Percentiles rank a stretch among this genome's conserved stretches.
Conservation (phyloP, 1,140 invertebrate genomes). For the Ptiloglossa arizonensis region DNA sequence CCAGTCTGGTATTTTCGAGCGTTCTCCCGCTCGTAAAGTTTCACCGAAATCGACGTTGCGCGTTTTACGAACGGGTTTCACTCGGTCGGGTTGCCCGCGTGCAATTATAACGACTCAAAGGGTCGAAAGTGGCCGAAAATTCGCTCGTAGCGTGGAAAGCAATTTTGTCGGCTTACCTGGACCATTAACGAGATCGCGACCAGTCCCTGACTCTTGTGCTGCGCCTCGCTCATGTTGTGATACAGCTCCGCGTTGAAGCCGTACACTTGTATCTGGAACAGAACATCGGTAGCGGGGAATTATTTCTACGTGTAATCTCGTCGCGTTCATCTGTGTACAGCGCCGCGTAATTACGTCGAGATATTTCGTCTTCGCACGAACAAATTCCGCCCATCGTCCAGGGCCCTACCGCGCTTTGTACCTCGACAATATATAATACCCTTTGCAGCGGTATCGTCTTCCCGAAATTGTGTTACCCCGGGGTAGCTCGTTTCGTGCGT, state of each 20-base stretch:
- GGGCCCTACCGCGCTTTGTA: slow-evolving; percentile 27
- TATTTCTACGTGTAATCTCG: slow-evolving; percentile 43
- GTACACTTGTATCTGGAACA: slow-evolving; percentile 94
- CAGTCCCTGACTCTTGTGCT: slow-evolving; percentile 95
- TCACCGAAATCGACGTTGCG: no score
- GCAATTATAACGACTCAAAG: not conserved
- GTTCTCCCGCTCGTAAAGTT: no score
- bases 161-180: slow-evolving; percentile 85
- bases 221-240: slow-evolving; percentile 96
- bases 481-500: not conserved
- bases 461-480: slow-evolving; percentile 10
- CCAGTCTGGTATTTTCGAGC: no score
- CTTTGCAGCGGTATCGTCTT: slow-evolving; percentile 5
- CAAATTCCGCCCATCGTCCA: slow-evolving; percentile 16
- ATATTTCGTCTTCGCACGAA: slow-evolving; percentile 51
- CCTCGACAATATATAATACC: slow-evolving; percentile 7
- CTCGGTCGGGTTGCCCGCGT: not conserved
- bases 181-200: slow-evolving; percentile 96
- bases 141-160: not conserved
- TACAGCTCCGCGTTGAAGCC: slow-evolving; percentile 98
- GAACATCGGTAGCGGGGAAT: slow-evolving; percentile 61
- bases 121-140: not conserved
- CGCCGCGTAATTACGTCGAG: slow-evolving; percentile 48
- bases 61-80: not conserved
- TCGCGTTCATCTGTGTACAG: slow-evolving; percentile 26